phyloP scores from a whole-genome alignment of 1,140 invertebrate species.

The Lutraria rhynchaena region DNA sequence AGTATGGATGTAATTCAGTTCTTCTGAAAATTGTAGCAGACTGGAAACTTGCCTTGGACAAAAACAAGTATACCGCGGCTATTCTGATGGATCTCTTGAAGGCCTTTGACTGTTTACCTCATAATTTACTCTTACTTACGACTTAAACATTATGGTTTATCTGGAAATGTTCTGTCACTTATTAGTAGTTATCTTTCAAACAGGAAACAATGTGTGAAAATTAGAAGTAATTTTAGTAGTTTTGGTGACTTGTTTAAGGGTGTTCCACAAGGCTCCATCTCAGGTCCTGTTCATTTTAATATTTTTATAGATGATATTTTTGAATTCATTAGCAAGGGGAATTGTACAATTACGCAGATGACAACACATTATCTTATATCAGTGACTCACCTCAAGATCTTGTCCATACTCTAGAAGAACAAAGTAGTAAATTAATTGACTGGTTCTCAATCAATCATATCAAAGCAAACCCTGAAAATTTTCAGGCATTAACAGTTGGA shows the following conservation, averaged over 20 bases:
- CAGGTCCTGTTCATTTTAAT: conserved; percentile 31
- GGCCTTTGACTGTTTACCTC: conserved; percentile 31
- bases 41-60: conserved; percentile 13
- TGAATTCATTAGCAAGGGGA: conserved; percentile 22
- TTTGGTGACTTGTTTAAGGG: conserved; percentile 5
- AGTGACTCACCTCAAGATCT: neutral
- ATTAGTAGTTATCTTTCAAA: conserved; percentile 1
- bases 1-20: conserved; percentile 6
- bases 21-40: conserved; percentile 30
- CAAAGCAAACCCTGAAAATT: conserved; percentile 34
- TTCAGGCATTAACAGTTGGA: conserved; percentile 25
- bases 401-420: neutral
- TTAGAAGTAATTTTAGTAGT: conserved; percentile 10
- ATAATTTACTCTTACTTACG: conserved; percentile 21
- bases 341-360: neutral
- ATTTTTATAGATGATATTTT: conserved; percentile 45
- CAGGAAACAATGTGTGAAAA: conserved; percentile 34
- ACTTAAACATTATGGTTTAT: conserved; percentile 23
- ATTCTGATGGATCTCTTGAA: conserved; percentile 32
- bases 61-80: conserved; percentile 2
- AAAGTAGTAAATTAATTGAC: no score
- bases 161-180: neutral
- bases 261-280: conserved; percentile 20
- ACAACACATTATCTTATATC: conserved; percentile 16
- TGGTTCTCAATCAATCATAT: conserved; percentile 4